phyloP scores from a whole-genome alignment of 2,888 invertebrate genomes.

The Plebejus melissa region DNA sequence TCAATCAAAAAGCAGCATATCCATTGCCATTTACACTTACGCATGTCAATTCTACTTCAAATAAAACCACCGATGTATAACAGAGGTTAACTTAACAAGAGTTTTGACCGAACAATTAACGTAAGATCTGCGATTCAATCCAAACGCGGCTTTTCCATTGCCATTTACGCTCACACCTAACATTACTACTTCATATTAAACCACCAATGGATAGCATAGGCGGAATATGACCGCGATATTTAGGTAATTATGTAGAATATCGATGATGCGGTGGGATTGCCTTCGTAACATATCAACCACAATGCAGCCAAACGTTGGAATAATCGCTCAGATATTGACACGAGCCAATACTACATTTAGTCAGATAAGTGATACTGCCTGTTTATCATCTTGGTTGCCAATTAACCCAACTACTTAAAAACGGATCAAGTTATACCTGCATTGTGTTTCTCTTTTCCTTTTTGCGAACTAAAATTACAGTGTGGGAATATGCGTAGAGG shows the following conservation, averaged over 20 bases:
- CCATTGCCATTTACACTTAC: neutral
- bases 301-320: conserved; percentile 57
- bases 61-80: conserved; percentile 31
- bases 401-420: neutral
- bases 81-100: conserved; percentile 42
- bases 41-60: neutral
- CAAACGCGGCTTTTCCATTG: neutral
- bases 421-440: neutral
- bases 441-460: neutral
- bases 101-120: conserved; percentile 33
- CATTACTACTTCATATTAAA: neutral
- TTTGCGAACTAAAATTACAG: too few relatives aligned
- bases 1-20: neutral
- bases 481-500: too few relatives aligned
- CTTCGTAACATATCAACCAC: conserved; percentile 59
- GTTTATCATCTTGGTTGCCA: neutral
- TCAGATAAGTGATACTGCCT: neutral
- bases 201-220: conserved; percentile 32
- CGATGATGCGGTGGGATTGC: conserved; percentile 52
- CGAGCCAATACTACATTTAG: conserved; percentile 36
- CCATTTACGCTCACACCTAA: neutral
- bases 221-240: conserved; percentile 39
- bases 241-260: conserved; percentile 41
- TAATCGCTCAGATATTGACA: conserved; percentile 58
- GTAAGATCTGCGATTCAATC: neutral